Evolutionary conservation across 1,140 invertebrate species (phyloP).

Genomic region (Nautilus pompilius): DNA sequence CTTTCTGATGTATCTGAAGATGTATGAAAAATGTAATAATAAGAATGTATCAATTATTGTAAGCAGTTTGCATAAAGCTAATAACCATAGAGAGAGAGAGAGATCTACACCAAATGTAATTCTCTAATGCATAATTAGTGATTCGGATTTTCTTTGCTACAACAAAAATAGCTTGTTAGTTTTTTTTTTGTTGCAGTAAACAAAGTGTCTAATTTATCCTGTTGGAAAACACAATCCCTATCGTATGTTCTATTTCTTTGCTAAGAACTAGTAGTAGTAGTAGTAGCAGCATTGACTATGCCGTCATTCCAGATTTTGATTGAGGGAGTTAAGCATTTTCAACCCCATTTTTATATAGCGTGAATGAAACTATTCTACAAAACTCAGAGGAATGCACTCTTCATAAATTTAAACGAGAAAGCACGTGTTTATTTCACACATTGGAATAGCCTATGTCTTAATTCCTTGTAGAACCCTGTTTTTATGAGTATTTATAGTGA

Average conservation of each 20-base stretch:
- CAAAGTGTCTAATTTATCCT: background rate
- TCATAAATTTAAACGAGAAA: background rate
- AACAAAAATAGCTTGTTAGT: background rate
- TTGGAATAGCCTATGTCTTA: too few species aligned
- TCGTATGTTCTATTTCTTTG: background rate
- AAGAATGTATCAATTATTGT: too few species aligned
- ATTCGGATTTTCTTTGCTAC: background rate
- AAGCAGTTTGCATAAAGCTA: background rate
- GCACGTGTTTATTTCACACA: too few species aligned
- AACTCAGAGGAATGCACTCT: slow-evolving; percentile 3
- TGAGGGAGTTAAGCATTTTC: background rate
- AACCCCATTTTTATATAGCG: background rate
- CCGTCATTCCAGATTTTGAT: slow-evolving; percentile 6
- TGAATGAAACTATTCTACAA: background rate
- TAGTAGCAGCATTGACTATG: slow-evolving; percentile 10
- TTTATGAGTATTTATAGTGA: too few species aligned
- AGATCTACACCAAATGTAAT: background rate
- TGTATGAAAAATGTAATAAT: too few species aligned
- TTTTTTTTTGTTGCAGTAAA: background rate
- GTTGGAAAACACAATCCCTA: background rate
- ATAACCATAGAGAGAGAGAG: background rate
- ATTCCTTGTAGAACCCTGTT: too few species aligned
- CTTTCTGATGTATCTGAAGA: too few species aligned
- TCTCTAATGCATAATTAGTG: background rate
- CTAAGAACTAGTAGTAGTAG: slow-evolving; percentile 7